phyloP scores from a whole-genome alignment of 2,888 invertebrate species.

The Orthosia gothica region DNA sequence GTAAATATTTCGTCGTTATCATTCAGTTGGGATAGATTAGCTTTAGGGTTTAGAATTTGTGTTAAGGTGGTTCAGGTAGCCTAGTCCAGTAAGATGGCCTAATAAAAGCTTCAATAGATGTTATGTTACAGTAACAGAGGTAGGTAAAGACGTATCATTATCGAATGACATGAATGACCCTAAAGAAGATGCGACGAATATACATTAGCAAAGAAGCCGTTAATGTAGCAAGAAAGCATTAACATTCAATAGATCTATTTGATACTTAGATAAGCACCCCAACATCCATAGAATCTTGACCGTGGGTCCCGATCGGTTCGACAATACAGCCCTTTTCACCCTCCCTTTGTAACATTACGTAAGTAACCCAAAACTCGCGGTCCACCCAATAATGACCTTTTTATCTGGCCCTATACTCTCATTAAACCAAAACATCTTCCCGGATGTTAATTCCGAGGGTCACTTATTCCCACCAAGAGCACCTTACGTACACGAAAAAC shows the following conservation, averaged over 20 bases:
- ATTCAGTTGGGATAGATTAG: neutral
- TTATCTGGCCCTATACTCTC: conserved; percentile 84
- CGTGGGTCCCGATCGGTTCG: conserved; percentile 36
- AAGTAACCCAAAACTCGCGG: conserved; percentile 79
- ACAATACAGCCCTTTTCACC: conserved; percentile 53
- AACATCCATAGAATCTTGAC: conserved; percentile 53
- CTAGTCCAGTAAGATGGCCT: too few species aligned
- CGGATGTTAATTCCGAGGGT: conserved; percentile 88
- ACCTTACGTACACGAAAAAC: conserved; percentile 84
- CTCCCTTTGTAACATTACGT: conserved; percentile 42
- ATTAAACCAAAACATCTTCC: conserved; percentile 87
- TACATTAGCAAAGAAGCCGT: conserved; percentile 4
- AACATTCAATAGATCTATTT: neutral
- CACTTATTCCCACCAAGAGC: conserved; percentile 88
- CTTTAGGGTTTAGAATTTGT: too few species aligned
- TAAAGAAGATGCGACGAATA: neutral
- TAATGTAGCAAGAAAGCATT: conserved; percentile 10
- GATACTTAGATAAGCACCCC: conserved; percentile 10
- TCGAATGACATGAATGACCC: neutral
- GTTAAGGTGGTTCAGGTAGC: too few species aligned
- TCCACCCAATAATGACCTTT: conserved; percentile 81
- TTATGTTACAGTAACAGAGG: neutral
- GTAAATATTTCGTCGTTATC: neutral
- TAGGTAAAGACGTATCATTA: neutral
- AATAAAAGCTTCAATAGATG: neutral